Evolutionary conservation across 2,888 invertebrate species (phyloP).

Genomic region (Limnephilus auricula): DNA sequence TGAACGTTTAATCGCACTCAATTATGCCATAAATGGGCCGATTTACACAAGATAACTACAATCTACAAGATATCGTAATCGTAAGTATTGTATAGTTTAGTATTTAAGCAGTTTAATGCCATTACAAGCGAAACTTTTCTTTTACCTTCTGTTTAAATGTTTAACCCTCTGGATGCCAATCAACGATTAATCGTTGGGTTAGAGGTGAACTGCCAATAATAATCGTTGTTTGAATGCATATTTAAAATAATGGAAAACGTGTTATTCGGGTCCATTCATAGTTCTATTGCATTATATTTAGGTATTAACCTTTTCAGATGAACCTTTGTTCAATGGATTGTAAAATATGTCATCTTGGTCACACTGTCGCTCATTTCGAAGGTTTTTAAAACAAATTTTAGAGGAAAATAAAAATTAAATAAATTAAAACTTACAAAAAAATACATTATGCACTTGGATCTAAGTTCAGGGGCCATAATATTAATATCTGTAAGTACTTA

Average conservation of each 20-base stretch:
- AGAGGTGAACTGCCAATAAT: background rate
- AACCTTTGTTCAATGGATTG: no score
- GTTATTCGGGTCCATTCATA: no score
- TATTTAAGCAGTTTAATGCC: background rate
- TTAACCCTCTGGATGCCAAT: background rate
- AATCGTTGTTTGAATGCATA: background rate
- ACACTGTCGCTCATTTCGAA: no score
- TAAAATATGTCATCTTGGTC: no score
- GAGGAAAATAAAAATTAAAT: no score
- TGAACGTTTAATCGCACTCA: background rate
- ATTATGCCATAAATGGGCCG: background rate
- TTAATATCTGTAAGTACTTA: no score
- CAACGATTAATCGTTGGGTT: background rate
- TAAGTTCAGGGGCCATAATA: no score
- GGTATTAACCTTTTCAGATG: no score
- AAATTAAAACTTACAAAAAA: no score
- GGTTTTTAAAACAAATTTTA: no score
- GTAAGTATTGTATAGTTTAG: background rate
- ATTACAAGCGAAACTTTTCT: background rate
- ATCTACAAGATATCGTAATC: background rate
- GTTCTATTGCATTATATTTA: no score
- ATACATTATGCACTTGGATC: no score
- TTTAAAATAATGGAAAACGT: background rate
- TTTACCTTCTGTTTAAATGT: background rate
- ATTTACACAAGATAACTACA: background rate